Percentiles rank a stretch among this genome's conserved stretches.
Evolutionary conservation across 2,113 vertebrate genomes (phyloP).

Genomic region (Tor tambroides): DNA sequence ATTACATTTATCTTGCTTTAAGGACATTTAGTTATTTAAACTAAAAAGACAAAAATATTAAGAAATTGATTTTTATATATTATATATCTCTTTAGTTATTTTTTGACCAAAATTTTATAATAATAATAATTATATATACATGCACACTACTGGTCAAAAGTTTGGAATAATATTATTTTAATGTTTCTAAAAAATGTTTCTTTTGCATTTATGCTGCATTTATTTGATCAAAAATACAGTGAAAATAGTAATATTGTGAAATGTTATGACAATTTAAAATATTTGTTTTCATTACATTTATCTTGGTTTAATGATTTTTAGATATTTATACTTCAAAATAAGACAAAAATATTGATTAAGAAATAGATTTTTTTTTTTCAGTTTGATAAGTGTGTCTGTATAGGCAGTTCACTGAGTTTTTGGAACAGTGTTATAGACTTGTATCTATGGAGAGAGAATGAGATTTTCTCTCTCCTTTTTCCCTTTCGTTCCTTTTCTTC

Average conservation of each 20-base stretch:
- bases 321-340: neutral
- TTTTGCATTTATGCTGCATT: neutral
- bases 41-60: no score
- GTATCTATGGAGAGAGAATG: neutral
- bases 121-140: neutral
- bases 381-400: neutral
- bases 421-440: neutral
- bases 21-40: no score
- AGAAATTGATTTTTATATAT: neutral
- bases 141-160: neutral
- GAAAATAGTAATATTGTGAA: neutral
- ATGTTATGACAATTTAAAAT: neutral
- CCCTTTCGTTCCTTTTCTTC: slow-evolving; percentile 18
- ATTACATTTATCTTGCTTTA: no score
- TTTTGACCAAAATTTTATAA: neutral
- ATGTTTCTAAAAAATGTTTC: neutral
- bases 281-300: neutral
- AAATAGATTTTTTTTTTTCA: neutral
- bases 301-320: neutral
- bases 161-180: neutral
- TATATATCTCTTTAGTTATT: neutral
- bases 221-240: neutral
- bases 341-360: neutral
- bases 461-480: slow-evolving; percentile 19
- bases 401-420: neutral